Evolutionary conservation across 1,140 invertebrate species (phyloP).

Genomic region (Pinna nobilis): DNA sequence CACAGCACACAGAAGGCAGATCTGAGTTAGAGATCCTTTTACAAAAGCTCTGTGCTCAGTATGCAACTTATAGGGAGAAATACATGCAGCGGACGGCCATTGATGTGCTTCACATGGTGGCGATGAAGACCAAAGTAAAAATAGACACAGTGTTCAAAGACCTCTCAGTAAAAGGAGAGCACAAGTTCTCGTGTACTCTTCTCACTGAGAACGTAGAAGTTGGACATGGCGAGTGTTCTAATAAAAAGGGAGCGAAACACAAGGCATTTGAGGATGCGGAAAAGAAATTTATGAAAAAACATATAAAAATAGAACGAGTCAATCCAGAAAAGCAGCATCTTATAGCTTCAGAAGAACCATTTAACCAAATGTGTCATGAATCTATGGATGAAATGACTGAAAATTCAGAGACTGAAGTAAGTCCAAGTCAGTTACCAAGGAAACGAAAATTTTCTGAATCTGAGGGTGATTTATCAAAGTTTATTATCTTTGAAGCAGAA

Average conservation of each 20-base stretch:
- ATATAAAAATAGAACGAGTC: constrained; percentile 45
- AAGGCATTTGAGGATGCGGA: constrained; percentile 57
- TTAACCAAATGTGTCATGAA: too few relatives aligned
- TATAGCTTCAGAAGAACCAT: constrained; percentile 22
- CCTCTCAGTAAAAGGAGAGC: constrained; percentile 11
- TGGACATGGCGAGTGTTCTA: constrained; percentile 44
- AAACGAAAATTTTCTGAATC: constrained; percentile 26
- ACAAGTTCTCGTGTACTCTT: constrained; percentile 48
- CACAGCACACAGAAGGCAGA: constrained; percentile 15
- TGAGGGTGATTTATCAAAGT: constrained; percentile 30
- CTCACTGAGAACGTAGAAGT: constrained; percentile 46
- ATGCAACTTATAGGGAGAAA: constrained; percentile 6
- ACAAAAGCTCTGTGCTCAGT: constrained; percentile 2
- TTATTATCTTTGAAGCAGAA: constrained; percentile 42
- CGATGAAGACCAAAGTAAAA: constrained; percentile 20
- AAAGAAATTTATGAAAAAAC: constrained; percentile 48
- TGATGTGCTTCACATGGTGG: constrained; percentile 34
- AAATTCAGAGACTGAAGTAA: constrained; percentile 7
- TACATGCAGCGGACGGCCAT: constrained; percentile 1
- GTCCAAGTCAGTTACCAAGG: background rate
- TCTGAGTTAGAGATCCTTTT: constrained; percentile 20
- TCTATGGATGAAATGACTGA: constrained; percentile 5
- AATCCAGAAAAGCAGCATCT: constrained; percentile 48
- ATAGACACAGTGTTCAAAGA: constrained; percentile 22
- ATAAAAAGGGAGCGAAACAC: constrained; percentile 62